These are phyloP conservation scores for Eupithecia inturbata DNA, from an alignment of 2,888 invertebrate genomes.

Conservation along the genomic window DNA sequence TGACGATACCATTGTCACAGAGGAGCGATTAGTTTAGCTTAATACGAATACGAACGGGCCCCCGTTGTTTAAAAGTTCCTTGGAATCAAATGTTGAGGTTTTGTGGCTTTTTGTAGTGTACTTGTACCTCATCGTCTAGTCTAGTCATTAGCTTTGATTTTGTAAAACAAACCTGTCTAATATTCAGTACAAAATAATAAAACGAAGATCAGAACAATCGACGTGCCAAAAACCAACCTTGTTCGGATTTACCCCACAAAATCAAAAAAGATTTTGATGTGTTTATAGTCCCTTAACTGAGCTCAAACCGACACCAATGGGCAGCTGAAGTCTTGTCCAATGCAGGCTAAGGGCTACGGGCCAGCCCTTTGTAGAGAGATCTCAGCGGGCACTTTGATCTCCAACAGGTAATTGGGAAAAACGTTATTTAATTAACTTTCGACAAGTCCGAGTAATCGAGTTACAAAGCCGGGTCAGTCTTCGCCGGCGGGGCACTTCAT, in stretches of 20 bases:
- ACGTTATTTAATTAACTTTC: slow-evolving; percentile 85
- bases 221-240: neutral
- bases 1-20: no score
- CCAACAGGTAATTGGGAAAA: slow-evolving; percentile 82
- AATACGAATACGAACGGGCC: no score
- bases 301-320: neutral
- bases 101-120: no score
- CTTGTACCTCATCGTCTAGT: no score
- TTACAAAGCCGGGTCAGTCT: slow-evolving; percentile 83
- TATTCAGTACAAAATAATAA: neutral
- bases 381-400: slow-evolving; percentile 76
- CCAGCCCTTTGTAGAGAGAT: slow-evolving; percentile 76
- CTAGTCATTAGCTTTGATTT: no score
- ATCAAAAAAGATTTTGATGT: slow-evolving; percentile 18
- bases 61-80: neutral
- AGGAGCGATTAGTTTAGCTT: no score
- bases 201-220: neutral
- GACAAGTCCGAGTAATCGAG: slow-evolving; percentile 82
- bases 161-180: neutral
- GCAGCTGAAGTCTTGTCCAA: slow-evolving; percentile 66
- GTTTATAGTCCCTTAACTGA: slow-evolving; percentile 48
- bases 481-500: slow-evolving; percentile 74
- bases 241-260: neutral
- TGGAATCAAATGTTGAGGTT: neutral
- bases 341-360: slow-evolving; percentile 73